phyloP scores from a whole-genome alignment of 1,140 invertebrate species.

The Ladona fulva region DNA sequence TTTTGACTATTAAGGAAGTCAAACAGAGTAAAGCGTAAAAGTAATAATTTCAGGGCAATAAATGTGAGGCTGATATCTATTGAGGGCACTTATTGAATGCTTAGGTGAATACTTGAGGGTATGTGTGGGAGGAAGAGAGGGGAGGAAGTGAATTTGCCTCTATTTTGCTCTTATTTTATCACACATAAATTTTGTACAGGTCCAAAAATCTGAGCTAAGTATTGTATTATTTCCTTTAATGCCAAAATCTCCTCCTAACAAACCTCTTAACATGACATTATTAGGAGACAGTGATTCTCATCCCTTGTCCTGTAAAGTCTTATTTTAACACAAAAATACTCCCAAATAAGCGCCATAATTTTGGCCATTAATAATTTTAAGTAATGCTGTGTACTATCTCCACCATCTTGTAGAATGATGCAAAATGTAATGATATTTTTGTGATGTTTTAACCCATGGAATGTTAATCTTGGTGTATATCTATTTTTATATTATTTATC shows the following conservation, averaged over 20 bases:
- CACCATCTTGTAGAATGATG: neutral
- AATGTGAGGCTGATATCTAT: neutral
- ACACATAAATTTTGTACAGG: neutral
- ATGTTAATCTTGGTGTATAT: too few species aligned
- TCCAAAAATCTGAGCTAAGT: neutral
- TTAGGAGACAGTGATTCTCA: neutral
- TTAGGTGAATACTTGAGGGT: neutral
- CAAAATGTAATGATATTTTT: too few species aligned
- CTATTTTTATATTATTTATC: too few species aligned
- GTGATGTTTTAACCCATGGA: too few species aligned
- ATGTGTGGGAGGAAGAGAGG: neutral
- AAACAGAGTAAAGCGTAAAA: neutral
- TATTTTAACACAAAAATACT: neutral
- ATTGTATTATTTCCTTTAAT: neutral
- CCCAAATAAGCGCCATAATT: neutral
- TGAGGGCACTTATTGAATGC: neutral
- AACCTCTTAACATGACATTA: neutral
- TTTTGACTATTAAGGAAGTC: neutral
- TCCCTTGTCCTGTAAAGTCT: neutral
- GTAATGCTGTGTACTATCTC: neutral
- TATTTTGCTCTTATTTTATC: neutral
- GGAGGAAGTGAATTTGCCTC: neutral
- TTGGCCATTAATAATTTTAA: neutral
- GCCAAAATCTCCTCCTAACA: neutral
- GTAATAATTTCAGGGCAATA: neutral